phyloP scores from a whole-genome alignment of 1,140 invertebrate species.

The Cotesia vestalis region DNA sequence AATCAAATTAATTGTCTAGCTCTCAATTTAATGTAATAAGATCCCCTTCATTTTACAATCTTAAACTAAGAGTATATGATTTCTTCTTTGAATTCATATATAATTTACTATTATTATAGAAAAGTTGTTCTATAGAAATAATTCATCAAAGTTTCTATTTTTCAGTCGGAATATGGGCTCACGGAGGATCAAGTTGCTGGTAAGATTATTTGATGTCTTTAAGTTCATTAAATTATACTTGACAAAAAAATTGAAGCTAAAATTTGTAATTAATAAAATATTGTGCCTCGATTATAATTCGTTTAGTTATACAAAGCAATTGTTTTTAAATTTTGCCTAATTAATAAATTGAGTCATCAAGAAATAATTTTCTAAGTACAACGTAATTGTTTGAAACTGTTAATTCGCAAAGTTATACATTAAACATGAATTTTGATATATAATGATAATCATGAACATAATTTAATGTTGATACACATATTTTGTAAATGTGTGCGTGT shows the following conservation, averaged over 20 bases:
- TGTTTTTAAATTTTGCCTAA: no score
- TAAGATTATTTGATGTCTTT: conserved; percentile 56
- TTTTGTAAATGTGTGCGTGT: not conserved
- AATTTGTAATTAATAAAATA: no score
- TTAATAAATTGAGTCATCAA: no score
- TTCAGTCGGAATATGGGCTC: conserved; percentile 85
- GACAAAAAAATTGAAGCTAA: no score
- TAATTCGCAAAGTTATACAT: not conserved
- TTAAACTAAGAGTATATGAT: not conserved
- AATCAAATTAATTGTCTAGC: conserved; percentile 51
- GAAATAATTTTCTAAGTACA: not conserved
- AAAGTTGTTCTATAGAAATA: not conserved
- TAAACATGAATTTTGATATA: no score
- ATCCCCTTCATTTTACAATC: conserved; percentile 60
- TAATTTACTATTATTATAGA: not conserved
- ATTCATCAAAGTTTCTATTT: conserved; percentile 52
- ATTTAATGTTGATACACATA: not conserved
- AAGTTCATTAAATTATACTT: not conserved
- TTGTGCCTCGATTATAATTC: no score
- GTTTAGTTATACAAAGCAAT: no score
- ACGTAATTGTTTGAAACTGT: not conserved
- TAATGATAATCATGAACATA: no score
- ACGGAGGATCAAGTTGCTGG: conserved; percentile 86
- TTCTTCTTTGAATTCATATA: not conserved
- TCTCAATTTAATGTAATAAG: conserved; percentile 62